Percentiles rank a stretch among this genome's conserved stretches.
phyloP scores from a whole-genome alignment of 2,888 invertebrate species.

The Mesodorylaimus sp. region DNA sequence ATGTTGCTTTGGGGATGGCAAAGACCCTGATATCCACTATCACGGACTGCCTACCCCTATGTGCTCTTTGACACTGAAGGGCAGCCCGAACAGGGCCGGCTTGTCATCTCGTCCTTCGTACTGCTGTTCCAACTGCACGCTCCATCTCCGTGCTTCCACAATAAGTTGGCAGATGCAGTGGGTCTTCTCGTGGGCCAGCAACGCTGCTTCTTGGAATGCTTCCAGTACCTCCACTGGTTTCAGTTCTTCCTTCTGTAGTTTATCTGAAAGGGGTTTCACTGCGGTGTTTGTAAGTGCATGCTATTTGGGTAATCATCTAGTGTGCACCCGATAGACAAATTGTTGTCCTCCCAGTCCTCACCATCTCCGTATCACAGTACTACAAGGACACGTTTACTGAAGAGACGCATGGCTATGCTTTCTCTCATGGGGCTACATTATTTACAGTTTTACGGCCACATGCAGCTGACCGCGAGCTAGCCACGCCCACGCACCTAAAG shows the following conservation, averaged over 20 bases:
- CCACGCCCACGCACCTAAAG: too few species aligned
- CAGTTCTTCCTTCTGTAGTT: slow-evolving; percentile 18
- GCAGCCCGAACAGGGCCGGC: slow-evolving; percentile 23
- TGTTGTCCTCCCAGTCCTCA: too few species aligned
- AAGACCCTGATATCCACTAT: not conserved
- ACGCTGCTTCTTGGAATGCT: slow-evolving; percentile 21
- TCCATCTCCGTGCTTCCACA: slow-evolving; percentile 16
- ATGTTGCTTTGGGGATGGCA: too few species aligned
- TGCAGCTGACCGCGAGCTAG: too few species aligned
- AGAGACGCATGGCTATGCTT: too few species aligned
- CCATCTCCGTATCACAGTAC: too few species aligned
- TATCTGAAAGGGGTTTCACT: slow-evolving; percentile 17
- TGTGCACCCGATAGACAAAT: too few species aligned
- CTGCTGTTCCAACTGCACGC: slow-evolving; percentile 8
- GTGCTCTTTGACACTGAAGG: slow-evolving; percentile 24
- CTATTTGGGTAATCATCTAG: too few species aligned
- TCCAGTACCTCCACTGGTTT: slow-evolving; percentile 19
- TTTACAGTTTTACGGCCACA: too few species aligned
- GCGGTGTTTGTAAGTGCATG: too few species aligned
- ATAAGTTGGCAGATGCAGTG: slow-evolving; percentile 24
- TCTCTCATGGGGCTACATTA: too few species aligned
- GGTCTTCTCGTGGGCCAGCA: slow-evolving; percentile 17
- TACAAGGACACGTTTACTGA: too few species aligned
- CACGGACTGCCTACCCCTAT: slow-evolving; percentile 3
- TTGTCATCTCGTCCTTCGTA: slow-evolving; percentile 15